Evolutionary conservation across 2,797 vertebrate species (phyloP).

Genomic region (Catamblyrhynchus diadema): DNA sequence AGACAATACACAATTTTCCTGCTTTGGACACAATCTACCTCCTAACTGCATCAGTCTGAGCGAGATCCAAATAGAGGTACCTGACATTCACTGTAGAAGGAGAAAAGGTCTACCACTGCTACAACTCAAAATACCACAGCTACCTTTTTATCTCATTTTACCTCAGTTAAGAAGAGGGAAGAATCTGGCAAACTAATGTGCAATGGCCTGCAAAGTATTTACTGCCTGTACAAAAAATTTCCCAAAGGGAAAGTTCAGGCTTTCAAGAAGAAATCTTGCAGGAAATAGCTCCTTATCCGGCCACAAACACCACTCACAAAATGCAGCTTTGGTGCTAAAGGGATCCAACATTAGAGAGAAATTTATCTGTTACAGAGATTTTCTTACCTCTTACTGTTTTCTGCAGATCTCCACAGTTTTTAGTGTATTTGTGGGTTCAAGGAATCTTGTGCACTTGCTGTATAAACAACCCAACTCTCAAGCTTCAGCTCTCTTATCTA

Average conservation of each 20-base stretch:
- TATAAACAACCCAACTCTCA: neutral
- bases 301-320: neutral
- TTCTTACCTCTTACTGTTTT: neutral
- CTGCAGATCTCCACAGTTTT: neutral
- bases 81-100: neutral
- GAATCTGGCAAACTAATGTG: neutral
- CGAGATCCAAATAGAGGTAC: neutral
- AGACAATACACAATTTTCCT: neutral
- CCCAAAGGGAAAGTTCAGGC: neutral
- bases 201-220: neutral
- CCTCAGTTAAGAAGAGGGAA: neutral
- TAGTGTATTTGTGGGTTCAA: neutral
- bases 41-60: neutral
- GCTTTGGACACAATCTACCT: neutral
- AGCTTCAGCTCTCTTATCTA: neutral
- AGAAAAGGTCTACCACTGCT: neutral
- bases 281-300: constrained; percentile 29
- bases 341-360: neutral
- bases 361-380: neutral
- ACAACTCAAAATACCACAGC: neutral
- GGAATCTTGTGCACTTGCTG: neutral
- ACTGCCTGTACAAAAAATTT: neutral
- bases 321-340: neutral
- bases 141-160: neutral
- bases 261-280: constrained; percentile 23